Base-by-base conservation (phyloP, 2,888 invertebrate genomes). In the Athalia rosae region DNA sequence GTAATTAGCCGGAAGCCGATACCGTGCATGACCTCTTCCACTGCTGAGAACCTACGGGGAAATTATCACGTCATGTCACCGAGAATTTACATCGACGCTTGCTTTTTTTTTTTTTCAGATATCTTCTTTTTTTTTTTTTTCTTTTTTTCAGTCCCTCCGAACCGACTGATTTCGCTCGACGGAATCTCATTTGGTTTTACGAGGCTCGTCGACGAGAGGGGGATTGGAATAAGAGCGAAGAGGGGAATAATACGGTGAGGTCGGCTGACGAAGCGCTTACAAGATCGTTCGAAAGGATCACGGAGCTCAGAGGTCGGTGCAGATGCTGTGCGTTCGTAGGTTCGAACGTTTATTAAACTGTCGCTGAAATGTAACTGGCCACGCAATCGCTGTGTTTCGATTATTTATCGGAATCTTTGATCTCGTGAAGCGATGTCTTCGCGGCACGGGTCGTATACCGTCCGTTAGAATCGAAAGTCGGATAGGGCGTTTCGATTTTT, bases 341-440 rank as follows among this genome's bases (percentile, higher is more conserved):
- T n/a, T n/a, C n/a, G n/a, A n/a, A n/a, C n/a, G n/a, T n/a, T 28
- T 28, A 28, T 63, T 53, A 47, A 61, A 66, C 67, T 79, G 80
- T 79, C 77, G 82, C 78, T 81, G 77, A 84, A 84, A 84, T 82
- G 79, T 80, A 83, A 82, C 82, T 80, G 80, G 76, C 78, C 79
- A 73, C 80, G 78, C 78, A 77, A 80, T 80, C 76, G 69, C 79
- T 80, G 78, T 79, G 80, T 79, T 82, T 82, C 9, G 69, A 13
- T 71, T 71, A 58, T 58, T 71, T 45, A 71, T 71, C 69, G 71
- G 8, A 5, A 13, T 43, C 43, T 28, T 56, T 56, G 41, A 69
- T 69, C 47, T 64, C 15, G 61, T 61, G 61, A 15, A 28, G 28
- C 28, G 53, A 53, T 53, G 9, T 53, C 53, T 53, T n/a, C 53